Percentiles rank a stretch among this genome's conserved stretches.
These are phyloP conservation scores for Euspilapteryx auroguttella DNA, from an alignment of 2,888 invertebrate genomes.

Conservation along the genomic window DNA sequence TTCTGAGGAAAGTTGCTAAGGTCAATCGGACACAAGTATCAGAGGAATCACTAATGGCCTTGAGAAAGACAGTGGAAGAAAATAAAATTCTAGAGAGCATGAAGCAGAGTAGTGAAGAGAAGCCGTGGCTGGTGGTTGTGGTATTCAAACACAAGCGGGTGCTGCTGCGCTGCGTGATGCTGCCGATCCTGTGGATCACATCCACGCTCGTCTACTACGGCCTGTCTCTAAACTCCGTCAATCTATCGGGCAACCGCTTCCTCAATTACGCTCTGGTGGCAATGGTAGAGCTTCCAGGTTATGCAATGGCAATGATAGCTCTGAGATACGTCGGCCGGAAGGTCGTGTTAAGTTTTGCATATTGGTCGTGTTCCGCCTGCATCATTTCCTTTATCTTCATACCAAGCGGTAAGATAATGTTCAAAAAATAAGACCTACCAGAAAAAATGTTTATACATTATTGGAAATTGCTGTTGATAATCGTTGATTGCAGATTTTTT, in stretches of 20 bases:
- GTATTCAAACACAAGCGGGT: slow-evolving; percentile 16
- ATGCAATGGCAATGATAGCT: slow-evolving; percentile 59
- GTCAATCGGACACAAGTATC: slow-evolving; percentile 62
- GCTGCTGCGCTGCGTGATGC: slow-evolving; percentile 19
- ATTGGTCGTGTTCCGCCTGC: slow-evolving; percentile 63
- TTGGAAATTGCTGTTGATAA: too few relatives aligned
- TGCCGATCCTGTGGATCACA: slow-evolving; percentile 66
- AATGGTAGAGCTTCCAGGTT: slow-evolving; percentile 70
- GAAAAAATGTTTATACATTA: too few relatives aligned
- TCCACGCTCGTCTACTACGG: slow-evolving; percentile 70
- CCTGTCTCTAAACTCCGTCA: slow-evolving; percentile 65
- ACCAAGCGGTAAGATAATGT: too few relatives aligned
- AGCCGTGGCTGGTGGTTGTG: slow-evolving; percentile 25
- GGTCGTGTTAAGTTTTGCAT: slow-evolving; percentile 56
- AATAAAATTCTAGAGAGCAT: slow-evolving; percentile 23
- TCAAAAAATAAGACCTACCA: too few relatives aligned
- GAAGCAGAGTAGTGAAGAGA: slow-evolving; percentile 25
- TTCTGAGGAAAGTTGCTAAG: slow-evolving; percentile 65
- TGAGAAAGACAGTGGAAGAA: slow-evolving; percentile 31
- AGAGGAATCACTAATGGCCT: slow-evolving; percentile 45
- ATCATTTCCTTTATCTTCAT: slow-evolving; percentile 64
- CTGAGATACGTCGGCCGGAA: slow-evolving; percentile 63
- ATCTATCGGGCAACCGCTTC: slow-evolving; percentile 65
- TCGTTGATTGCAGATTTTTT: neutral
- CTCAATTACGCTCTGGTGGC: slow-evolving; percentile 65